These are phyloP conservation scores for Mirounga angustirostris DNA, from an alignment of 2,113 vertebrate genomes.

Conservation along the genomic window DNA sequence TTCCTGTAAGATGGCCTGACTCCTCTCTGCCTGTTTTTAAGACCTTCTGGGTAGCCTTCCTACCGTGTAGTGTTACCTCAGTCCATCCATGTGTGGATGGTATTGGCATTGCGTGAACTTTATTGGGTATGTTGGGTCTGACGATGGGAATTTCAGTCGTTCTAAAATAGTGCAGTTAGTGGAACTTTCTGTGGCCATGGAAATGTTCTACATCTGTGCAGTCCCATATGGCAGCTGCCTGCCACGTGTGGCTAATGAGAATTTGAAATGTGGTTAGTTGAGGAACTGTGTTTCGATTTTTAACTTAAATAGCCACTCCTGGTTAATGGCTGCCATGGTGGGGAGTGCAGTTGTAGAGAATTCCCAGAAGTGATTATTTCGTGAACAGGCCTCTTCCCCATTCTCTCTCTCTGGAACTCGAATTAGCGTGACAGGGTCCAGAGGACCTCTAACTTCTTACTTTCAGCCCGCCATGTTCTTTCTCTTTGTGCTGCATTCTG, in stretches of 20 bases:
- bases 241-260: background rate
- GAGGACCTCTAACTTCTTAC: background rate
- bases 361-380: background rate
- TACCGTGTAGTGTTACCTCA: background rate
- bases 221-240: background rate
- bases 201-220: too few relatives aligned
- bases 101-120: background rate
- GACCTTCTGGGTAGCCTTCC: background rate
- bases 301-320: background rate
- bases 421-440: background rate
- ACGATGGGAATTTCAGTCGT: background rate
- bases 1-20: background rate
- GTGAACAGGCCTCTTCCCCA: background rate
- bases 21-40: background rate
- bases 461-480: background rate
- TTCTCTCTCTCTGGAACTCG: background rate
- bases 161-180: too few relatives aligned
- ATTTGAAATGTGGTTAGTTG: background rate
- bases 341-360: background rate
- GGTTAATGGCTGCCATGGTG: background rate
- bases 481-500: background rate
- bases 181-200: background rate
- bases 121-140: background rate
- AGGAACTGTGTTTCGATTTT: constrained; percentile 2
- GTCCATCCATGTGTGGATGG: background rate